These are phyloP conservation scores for Thamnophis sirtalis DNA, from an alignment of 2,113 vertebrate genomes.

Conservation along the genomic window DNA sequence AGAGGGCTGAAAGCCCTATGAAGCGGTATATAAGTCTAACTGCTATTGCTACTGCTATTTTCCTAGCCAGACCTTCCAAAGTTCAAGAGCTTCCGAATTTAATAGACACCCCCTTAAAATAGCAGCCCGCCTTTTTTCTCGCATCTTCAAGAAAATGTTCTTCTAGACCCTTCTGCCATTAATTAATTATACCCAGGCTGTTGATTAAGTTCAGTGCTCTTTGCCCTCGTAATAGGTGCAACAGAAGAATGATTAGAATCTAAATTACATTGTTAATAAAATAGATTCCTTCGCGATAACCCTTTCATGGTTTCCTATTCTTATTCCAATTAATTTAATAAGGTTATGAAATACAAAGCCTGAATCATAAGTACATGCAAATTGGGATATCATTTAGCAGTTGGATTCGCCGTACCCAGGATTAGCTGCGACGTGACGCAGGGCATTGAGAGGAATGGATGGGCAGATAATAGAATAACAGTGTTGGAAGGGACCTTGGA, in stretches of 20 bases:
- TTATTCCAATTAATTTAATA: slow-evolving; percentile 52
- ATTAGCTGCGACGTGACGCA: neutral
- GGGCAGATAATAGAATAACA: neutral
- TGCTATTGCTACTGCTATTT: no score
- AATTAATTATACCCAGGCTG: slow-evolving; percentile 39
- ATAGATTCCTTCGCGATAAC: slow-evolving; percentile 34
- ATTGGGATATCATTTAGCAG: neutral
- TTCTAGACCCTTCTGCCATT: slow-evolving; percentile 46
- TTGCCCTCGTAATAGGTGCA: slow-evolving; percentile 40
- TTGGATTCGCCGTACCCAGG: neutral
- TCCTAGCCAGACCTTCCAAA: slow-evolving; percentile 54
- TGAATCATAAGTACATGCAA: neutral
- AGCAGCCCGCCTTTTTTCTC: slow-evolving; percentile 21
- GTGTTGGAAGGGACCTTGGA: neutral
- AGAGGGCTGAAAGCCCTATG: no score
- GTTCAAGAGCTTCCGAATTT: slow-evolving; percentile 51
- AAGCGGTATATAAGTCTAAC: no score
- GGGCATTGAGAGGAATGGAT: neutral
- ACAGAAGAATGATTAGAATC: slow-evolving; percentile 45
- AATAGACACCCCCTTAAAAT: slow-evolving; percentile 38
- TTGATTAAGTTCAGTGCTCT: slow-evolving; percentile 51
- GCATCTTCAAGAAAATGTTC: slow-evolving; percentile 35
- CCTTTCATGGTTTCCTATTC: slow-evolving; percentile 33
- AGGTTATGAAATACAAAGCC: slow-evolving; percentile 25
- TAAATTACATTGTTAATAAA: slow-evolving; percentile 50